A percentile compares a stretch with the other conserved stretches of the same genome.
Conservation (phyloP, 2,113 vertebrate genomes). For the Centropristis striata region DNA sequence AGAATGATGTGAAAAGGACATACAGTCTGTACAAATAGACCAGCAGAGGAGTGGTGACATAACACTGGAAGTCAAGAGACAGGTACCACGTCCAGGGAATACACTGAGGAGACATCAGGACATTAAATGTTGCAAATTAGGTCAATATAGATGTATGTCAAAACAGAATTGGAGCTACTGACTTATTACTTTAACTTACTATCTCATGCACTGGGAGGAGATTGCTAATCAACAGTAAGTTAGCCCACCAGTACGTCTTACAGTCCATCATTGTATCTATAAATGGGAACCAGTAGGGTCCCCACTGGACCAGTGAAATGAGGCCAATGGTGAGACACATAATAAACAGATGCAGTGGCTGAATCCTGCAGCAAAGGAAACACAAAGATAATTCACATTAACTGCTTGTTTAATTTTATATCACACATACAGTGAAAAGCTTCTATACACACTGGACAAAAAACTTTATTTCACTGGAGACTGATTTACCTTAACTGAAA, state of each 20-base stretch:
- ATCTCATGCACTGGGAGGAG: constrained; percentile 82
- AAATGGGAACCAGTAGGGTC: constrained; percentile 87
- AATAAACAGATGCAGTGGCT: constrained; percentile 77
- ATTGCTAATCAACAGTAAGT: constrained; percentile 88
- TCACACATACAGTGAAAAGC: not conserved
- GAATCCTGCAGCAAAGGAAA: constrained; percentile 55
- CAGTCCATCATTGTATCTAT: constrained; percentile 82
- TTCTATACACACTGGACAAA: too few species aligned
- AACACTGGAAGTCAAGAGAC: constrained; percentile 91
- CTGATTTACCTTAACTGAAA: too few species aligned
- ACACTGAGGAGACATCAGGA: constrained; percentile 81
- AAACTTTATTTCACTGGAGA: too few species aligned
- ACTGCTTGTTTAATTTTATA: not conserved
- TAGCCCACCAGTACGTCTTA: constrained; percentile 89
- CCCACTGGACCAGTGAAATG: constrained; percentile 61
- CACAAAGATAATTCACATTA: not conserved
- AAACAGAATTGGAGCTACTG: not conserved
- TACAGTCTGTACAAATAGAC: constrained; percentile 85
- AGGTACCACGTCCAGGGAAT: constrained; percentile 92
- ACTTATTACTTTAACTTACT: constrained; percentile 75
- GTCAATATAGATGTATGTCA: not conserved
- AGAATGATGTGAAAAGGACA: constrained; percentile 24
- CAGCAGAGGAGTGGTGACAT: constrained; percentile 84
- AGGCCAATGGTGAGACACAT: constrained; percentile 70
- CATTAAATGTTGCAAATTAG: not conserved